A percentile compares a stretch with the other conserved stretches of the same genome.
These are phyloP conservation scores for Silurus glanis DNA, from an alignment of 2,113 vertebrate genomes.

Conservation along the genomic window DNA sequence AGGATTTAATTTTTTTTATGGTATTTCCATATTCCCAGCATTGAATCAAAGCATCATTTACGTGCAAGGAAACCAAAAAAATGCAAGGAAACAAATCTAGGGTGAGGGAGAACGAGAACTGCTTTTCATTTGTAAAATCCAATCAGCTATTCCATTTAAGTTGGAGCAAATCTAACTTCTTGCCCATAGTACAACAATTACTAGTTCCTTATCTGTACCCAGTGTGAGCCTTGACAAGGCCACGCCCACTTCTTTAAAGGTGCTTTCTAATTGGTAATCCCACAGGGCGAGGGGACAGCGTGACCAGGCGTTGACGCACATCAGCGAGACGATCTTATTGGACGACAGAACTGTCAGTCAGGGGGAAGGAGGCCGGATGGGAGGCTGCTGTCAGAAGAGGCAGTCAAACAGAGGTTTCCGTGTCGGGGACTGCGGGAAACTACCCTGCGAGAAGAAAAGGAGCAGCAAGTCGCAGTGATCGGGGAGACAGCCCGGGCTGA, in stretches of 20 bases:
- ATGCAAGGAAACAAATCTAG: neutral
- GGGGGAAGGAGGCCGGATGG: neutral
- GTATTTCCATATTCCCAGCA: no score
- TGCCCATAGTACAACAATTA: neutral
- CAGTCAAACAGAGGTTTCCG: constrained; percentile 52
- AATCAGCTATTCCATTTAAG: neutral
- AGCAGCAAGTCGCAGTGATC: neutral
- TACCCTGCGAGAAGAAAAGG: constrained; percentile 17
- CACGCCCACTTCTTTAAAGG: constrained; percentile 35
- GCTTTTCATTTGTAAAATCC: neutral
- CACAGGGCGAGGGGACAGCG: constrained; percentile 21
- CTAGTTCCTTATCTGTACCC: neutral
- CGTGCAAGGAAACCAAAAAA: neutral
- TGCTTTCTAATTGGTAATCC: constrained; percentile 55
- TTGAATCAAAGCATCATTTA: neutral
- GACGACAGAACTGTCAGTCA: neutral
- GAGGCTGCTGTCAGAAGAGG: constrained; percentile 55
- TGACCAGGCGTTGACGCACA: constrained; percentile 34
- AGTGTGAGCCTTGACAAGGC: neutral
- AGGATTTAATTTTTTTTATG: neutral
- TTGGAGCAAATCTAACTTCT: neutral
- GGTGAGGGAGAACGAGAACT: neutral
- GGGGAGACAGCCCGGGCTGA: constrained; percentile 26
- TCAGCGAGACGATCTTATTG: neutral
- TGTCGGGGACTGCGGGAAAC: constrained; percentile 55